Conservation (phyloP, 2,797 vertebrate genomes). For the Rhinichthys osculus region DNA sequence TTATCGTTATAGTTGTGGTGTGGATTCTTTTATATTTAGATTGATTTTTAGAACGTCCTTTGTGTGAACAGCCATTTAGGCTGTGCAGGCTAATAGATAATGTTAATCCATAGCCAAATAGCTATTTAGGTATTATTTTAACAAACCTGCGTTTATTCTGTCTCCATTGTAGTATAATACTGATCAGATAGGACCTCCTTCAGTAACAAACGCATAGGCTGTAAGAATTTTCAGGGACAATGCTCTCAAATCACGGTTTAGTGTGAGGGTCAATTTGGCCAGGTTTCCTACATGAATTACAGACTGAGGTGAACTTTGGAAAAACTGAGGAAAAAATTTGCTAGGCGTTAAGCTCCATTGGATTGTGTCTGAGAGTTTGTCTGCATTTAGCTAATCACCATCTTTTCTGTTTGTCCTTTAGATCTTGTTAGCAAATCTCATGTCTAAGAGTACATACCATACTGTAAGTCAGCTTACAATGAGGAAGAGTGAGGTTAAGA, state of each 20-base stretch:
- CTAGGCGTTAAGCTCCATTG: background rate
- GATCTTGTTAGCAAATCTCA: conserved; percentile 17
- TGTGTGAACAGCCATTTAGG: background rate
- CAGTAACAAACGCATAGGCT: background rate
- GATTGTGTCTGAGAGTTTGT: background rate
- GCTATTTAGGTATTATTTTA: background rate
- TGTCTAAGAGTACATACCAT: background rate
- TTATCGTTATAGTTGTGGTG: no score
- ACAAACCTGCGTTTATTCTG: background rate
- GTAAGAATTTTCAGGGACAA: background rate
- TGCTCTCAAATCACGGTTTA: background rate
- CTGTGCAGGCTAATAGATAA: background rate
- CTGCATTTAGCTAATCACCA: background rate
- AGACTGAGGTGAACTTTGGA: background rate
- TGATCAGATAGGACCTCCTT: background rate
- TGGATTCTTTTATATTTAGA: no score
- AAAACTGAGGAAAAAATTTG: no score
- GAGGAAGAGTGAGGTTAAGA: background rate
- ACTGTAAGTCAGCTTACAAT: background rate
- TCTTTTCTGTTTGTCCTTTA: conserved; percentile 6
- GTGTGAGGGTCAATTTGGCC: background rate
- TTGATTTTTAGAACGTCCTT: background rate
- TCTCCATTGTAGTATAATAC: background rate
- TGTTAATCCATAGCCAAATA: background rate
- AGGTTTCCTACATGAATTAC: background rate